Evolutionary conservation across 1,140 invertebrate species (phyloP), one percentile per base, ranked within the genome.

Genomic region (Eurosta solidaginis): DNA sequence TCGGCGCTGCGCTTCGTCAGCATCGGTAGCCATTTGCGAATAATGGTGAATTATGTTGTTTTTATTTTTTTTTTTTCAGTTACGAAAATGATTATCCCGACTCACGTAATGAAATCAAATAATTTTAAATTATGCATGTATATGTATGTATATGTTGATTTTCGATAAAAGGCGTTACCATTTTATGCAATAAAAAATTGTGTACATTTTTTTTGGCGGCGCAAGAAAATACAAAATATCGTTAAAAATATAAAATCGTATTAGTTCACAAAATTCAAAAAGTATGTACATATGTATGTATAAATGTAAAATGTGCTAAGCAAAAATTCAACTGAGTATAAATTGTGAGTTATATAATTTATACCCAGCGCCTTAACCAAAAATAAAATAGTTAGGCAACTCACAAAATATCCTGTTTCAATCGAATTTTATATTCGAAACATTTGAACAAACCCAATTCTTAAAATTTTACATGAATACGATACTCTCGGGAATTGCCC

Each of bases 1-100:
- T 50, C 94, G 89, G 89, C 94, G 93, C 94, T 96, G 87, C 68
- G 83, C 82, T 86, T 88, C 86, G 78, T 85, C 86, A 77, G 84
- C 82, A 80, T 86, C 85, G 82, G 85, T 76, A 49, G 79, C 83
- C 78, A 81, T 80, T 77, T 77, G 50, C 36, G 54, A 73, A 12
- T 68, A 1, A 74, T 1, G 14, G 52, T 42, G 36, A 52, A 27
- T 52, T 50, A 25, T 36, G 14, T 59, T 73, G 12, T 77, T 14
- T 45, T 42, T 73, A 20, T 74, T 33, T 78, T 2, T 49, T 40
- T 44, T 50, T 47, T 74, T 47, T 54, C 74, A 20, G 14, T 44
- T 49, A n/a, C 77, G 74, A 52, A 49, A 68, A 68, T 20, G 17
- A 45, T 47, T 76, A 20, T 36, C 44, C 44, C 40, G 22, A 29